phyloP scores from a whole-genome alignment of 2,888 invertebrate species.

The Morinoia aosen region DNA sequence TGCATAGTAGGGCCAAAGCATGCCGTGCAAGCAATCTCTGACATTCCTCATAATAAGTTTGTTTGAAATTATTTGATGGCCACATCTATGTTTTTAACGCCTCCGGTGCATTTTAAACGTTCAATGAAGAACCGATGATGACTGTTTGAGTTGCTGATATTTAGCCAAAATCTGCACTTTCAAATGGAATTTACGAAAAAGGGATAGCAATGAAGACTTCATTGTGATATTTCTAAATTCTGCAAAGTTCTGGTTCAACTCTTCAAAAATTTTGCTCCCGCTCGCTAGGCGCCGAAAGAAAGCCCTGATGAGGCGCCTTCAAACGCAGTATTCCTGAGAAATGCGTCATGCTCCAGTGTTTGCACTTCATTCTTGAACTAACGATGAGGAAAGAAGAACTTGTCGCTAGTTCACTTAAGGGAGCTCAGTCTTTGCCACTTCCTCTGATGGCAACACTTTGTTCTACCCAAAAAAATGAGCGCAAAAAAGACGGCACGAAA shows the following conservation, averaged over 20 bases:
- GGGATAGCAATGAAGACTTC: background rate
- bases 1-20: background rate
- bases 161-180: background rate
- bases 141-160: background rate
- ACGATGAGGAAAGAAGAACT: background rate
- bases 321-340: background rate
- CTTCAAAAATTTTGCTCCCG: background rate
- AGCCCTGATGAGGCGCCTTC: background rate
- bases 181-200: background rate
- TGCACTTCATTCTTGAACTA: background rate
- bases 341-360: background rate
- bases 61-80: background rate
- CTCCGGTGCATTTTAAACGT: background rate
- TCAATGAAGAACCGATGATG: background rate
- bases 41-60: background rate
- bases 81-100: background rate
- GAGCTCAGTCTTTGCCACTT: conserved; percentile 4
- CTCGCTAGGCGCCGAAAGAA: background rate
- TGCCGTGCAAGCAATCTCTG: background rate
- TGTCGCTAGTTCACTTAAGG: background rate
- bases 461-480: background rate
- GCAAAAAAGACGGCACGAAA: background rate
- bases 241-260: background rate
- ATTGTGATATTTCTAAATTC: background rate
- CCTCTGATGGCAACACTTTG: background rate